Conservation (phyloP, 1,140 invertebrate genomes). For the Achroia grisella region DNA sequence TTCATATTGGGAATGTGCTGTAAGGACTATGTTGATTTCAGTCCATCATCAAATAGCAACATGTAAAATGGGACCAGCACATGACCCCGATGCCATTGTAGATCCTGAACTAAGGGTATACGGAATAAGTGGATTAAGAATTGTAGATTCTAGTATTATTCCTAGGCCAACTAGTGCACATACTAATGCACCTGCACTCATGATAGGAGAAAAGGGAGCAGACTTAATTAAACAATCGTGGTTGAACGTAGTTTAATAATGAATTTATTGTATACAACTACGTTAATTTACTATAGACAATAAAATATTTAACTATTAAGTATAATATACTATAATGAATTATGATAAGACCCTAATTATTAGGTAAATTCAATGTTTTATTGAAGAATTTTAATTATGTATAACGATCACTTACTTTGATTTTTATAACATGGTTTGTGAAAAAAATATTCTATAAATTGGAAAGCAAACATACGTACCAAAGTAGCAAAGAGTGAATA, state of each 20-base stretch:
- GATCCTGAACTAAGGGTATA: constrained; percentile 82
- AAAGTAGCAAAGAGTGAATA: no score
- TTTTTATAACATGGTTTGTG: no score
- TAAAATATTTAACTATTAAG: no score
- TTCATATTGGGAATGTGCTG: constrained; percentile 85
- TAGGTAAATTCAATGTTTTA: no score
- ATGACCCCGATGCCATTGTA: constrained; percentile 82
- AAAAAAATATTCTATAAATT: no score
- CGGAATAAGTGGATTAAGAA: constrained; percentile 80
- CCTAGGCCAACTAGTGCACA: constrained; percentile 81
- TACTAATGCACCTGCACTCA: constrained; percentile 81
- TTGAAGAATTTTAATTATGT: no score
- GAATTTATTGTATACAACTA: no score
- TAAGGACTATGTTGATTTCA: constrained; percentile 76
- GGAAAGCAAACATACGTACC: no score
- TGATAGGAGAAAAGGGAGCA: constrained; percentile 92
- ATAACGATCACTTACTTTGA: no score
- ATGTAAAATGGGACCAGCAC: constrained; percentile 83
- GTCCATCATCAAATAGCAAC: constrained; percentile 83
- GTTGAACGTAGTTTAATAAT: constrained; percentile 42
- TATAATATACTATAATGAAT: no score
- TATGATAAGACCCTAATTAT: no score
- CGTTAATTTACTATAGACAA: no score
- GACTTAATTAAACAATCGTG: constrained; percentile 84
- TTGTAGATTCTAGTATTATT: constrained; percentile 86